These are phyloP conservation scores for Burhinus oedicnemus DNA, from an alignment of 2,113 vertebrate species.

Conservation along the genomic window DNA sequence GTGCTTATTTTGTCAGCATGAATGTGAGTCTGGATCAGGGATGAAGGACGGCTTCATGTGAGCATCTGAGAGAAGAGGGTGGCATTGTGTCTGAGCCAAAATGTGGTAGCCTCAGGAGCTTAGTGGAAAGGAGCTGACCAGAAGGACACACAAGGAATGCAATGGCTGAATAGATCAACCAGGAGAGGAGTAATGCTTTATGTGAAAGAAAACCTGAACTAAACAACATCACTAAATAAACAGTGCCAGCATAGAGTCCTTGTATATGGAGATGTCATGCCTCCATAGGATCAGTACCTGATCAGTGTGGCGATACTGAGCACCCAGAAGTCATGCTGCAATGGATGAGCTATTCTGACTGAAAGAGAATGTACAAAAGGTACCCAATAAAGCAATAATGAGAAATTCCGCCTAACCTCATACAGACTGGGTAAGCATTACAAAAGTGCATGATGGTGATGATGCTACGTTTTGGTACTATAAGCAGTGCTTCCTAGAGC, in stretches of 20 bases:
- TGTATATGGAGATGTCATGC: neutral
- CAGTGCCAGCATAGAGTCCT: neutral
- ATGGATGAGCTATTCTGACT: neutral
- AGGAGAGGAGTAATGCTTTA: neutral
- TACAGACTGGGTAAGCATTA: neutral
- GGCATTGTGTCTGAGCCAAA: fast-evolving
- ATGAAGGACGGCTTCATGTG: neutral
- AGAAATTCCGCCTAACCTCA: neutral
- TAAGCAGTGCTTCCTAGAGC: neutral
- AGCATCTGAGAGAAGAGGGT: neutral
- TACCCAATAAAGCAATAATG: neutral
- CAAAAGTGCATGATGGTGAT: neutral
- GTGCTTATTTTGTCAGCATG: neutral
- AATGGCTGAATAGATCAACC: neutral
- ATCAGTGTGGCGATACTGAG: neutral
- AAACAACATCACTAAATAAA: neutral
- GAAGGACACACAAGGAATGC: neutral
- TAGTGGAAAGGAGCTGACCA: neutral
- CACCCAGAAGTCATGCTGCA: neutral
- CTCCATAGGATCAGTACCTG: neutral
- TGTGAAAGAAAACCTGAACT: neutral
- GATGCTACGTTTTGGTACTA: neutral
- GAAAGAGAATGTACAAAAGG: neutral
- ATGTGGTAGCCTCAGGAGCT: neutral
- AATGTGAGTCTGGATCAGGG: neutral